Evolutionary conservation across 2,113 vertebrate genomes (phyloP).

Genomic region (Halcyon malimbica): DNA sequence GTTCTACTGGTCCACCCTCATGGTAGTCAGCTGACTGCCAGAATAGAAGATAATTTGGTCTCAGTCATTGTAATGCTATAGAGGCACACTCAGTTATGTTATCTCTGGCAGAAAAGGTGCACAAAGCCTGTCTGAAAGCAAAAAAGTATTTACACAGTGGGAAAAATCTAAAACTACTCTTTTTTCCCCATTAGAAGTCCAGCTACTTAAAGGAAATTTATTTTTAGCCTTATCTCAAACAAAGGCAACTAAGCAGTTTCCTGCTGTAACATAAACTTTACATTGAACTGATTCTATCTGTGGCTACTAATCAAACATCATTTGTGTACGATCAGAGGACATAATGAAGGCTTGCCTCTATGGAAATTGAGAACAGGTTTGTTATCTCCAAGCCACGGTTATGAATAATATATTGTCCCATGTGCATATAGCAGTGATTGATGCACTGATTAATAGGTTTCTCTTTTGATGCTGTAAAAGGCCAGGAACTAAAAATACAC

Average conservation of each 20-base stretch:
- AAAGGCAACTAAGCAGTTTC: neutral
- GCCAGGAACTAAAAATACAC: neutral
- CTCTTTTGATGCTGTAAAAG: neutral
- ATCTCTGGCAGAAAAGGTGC: neutral
- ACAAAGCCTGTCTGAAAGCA: neutral
- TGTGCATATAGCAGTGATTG: neutral
- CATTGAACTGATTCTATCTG: constrained; percentile 5
- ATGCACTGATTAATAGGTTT: neutral
- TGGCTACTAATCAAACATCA: constrained; percentile 23
- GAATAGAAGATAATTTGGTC: neutral
- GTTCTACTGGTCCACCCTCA: neutral
- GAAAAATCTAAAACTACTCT: neutral
- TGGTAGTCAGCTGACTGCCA: neutral
- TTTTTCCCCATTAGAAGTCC: neutral
- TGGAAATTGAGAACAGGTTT: constrained; percentile 2
- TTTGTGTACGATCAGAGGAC: neutral
- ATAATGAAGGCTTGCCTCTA: neutral
- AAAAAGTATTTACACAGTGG: neutral
- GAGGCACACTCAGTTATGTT: neutral
- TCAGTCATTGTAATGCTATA: neutral
- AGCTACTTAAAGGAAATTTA: neutral
- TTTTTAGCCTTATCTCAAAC: constrained; percentile 31
- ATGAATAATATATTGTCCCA: neutral
- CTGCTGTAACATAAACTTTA: neutral
- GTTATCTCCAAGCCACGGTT: neutral